Conservation (phyloP, 2,888 invertebrate genomes). For the Ochropacha duplaris region DNA sequence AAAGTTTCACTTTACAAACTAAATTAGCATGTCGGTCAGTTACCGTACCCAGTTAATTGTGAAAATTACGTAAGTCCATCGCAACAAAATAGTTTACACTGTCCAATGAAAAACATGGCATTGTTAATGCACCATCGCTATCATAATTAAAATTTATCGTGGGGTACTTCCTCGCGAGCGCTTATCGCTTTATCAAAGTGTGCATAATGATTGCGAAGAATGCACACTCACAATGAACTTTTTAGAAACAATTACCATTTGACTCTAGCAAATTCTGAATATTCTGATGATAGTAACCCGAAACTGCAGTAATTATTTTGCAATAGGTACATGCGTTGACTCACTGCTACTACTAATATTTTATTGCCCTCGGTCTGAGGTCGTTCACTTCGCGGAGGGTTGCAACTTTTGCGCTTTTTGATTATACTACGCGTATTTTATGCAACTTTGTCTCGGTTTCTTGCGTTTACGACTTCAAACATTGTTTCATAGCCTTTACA, state of each 20-base stretch:
- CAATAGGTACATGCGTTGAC: slow-evolving; percentile 27
- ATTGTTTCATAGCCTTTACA: neutral
- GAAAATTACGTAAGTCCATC: neutral
- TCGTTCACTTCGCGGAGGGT: slow-evolving; percentile 26
- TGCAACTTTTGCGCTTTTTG: slow-evolving; percentile 1
- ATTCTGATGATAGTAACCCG: slow-evolving; percentile 12
- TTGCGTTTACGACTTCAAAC: neutral
- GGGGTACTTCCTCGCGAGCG: slow-evolving; percentile 61
- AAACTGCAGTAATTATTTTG: slow-evolving; percentile 18
- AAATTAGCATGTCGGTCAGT: slow-evolving; percentile 9
- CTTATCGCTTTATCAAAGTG: slow-evolving; percentile 66
- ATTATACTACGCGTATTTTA: slow-evolving; percentile 1
- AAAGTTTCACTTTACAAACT: neutral
- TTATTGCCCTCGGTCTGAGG: slow-evolving; percentile 22
- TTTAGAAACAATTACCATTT: slow-evolving; percentile 24
- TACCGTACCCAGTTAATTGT: slow-evolving; percentile 14
- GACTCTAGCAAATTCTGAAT: neutral
- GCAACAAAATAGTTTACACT: neutral
- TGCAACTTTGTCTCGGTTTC: neutral
- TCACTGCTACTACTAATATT: slow-evolving; percentile 30
- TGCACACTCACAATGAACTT: slow-evolving; percentile 18
- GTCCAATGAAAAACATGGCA: slow-evolving; percentile 6
- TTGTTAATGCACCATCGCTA: slow-evolving; percentile 32
- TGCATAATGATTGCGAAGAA: slow-evolving; percentile 49
- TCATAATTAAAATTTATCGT: slow-evolving; percentile 29